Base-by-base conservation (phyloP, 2,797 vertebrate genomes). In the Melanotaenia parkinsoni region DNA sequence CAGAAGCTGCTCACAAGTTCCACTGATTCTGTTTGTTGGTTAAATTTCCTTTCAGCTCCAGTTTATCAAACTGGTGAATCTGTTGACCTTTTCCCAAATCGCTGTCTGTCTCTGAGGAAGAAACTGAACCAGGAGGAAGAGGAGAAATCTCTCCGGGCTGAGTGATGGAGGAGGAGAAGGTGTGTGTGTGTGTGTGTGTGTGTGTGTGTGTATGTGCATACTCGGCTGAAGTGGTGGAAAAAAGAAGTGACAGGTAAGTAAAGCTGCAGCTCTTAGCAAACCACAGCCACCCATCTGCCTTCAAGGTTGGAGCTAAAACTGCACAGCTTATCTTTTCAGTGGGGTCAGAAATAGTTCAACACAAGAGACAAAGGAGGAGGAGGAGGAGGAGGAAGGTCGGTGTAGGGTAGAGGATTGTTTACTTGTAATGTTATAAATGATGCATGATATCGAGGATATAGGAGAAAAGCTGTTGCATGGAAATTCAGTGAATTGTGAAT, bases 221-320 rank as follows among this genome's bases (percentile, higher is more conserved):
- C 6, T 33, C 32, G 26, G 26, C 14, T 22, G 40, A 20, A 38
- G 37, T 35, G 38, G 28, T 58, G 43, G 73, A 58, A 54, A 73
- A 78, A 43, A 32, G 35, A 33, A 53, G 20, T 14, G 28, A 6
- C 40, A 22, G 72, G 72, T 69, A 74, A 74, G 70, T 68, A 64
- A 58, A 78, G 72, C 59, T 14, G 71, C n/a, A 40, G 60, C 67
- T 84, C 56, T 59, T 22, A 26, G 72, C 58, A 63, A 63, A 77
- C 83, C 81, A 65, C 78, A 88, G 37, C 64, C 71, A 70, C 70
- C 80, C 67, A n/a, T 40, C 57, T 67, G 67, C 74, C 69, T 72
- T 62, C 81, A 82, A 84, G 79, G 77, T 73, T 66, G 0, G 51
- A 80, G 64, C 67, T 70, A 24, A 79, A 84, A 58, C 47, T 26